Conservation (phyloP, 2,797 vertebrate genomes). For the Microcaecilia unicolor region DNA sequence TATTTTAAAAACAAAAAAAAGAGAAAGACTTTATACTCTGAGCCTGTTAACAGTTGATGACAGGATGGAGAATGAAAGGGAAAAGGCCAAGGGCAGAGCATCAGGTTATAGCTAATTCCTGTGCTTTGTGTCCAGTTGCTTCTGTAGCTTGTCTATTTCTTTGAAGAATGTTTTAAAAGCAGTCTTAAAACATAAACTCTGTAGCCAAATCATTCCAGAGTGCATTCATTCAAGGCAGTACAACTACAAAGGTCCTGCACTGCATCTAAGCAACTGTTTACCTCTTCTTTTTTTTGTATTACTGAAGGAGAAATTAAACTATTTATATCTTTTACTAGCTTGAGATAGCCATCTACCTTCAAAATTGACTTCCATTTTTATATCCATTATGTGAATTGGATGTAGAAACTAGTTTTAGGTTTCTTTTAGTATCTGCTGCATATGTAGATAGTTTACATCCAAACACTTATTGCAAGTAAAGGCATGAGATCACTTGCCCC, state of each 20-base stretch:
- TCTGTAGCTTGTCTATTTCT: no score
- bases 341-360: constrained; percentile 24
- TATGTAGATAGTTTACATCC: constrained; percentile 13
- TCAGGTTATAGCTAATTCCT: no score
- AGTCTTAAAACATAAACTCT: no score
- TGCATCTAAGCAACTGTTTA: constrained; percentile 19
- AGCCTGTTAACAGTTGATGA: no score
- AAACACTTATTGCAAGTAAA: constrained; percentile 29
- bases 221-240: not conserved
- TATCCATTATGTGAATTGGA: constrained; percentile 29
- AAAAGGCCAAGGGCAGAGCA: no score
- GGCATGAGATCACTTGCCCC: constrained; percentile 29
- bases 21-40: no score
- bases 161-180: no score
- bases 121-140: no score
- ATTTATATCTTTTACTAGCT: constrained; percentile 29
- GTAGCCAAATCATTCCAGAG: not conserved
- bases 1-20: no score
- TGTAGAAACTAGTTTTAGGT: constrained; percentile 28
- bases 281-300: constrained; percentile 12
- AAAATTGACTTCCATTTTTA: constrained; percentile 36
- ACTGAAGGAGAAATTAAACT: constrained; percentile 27
- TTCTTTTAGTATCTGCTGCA: constrained; percentile 29
- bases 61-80: no score
- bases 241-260: not conserved